These are phyloP conservation scores for Pleuronectes platessa DNA, from an alignment of 2,113 vertebrate species.

Conservation along the genomic window DNA sequence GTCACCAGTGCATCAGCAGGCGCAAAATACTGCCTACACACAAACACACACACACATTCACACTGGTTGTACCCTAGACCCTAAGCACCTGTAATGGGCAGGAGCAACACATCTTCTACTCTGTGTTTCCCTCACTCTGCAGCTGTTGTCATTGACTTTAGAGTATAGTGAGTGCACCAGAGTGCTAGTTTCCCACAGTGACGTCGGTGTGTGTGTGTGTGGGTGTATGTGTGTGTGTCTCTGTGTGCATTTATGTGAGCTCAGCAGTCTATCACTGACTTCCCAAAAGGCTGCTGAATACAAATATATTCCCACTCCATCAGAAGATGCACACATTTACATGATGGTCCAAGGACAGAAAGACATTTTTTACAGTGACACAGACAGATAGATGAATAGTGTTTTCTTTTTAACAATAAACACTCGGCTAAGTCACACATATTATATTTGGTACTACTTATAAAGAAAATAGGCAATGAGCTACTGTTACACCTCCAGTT, in stretches of 20 bases:
- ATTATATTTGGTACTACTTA: neutral
- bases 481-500: neutral
- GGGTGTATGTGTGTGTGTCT: neutral
- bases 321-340: constrained; percentile 34
- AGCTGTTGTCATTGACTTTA: constrained; percentile 32
- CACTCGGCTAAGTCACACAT: neutral
- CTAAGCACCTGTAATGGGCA: constrained; percentile 50
- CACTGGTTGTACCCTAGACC: constrained; percentile 22
- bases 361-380: neutral
- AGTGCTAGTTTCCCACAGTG: constrained; percentile 42
- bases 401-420: neutral
- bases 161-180: constrained; percentile 30
- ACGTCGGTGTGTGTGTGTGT: constrained; percentile 3
- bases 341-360: constrained; percentile 4
- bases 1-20: constrained; percentile 22
- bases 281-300: constrained; percentile 55
- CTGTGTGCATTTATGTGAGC: constrained; percentile 40
- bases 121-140: neutral
- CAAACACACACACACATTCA: neutral
- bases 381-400: constrained; percentile 4
- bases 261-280: constrained; percentile 64
- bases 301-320: constrained; percentile 48
- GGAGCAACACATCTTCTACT: constrained; percentile 29
- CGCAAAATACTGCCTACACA: neutral
- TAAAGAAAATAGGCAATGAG: neutral